Evolutionary conservation across 2,113 vertebrate species (phyloP), one percentile per base, ranked within the genome.

Genomic region (Neotoma lepida): DNA sequence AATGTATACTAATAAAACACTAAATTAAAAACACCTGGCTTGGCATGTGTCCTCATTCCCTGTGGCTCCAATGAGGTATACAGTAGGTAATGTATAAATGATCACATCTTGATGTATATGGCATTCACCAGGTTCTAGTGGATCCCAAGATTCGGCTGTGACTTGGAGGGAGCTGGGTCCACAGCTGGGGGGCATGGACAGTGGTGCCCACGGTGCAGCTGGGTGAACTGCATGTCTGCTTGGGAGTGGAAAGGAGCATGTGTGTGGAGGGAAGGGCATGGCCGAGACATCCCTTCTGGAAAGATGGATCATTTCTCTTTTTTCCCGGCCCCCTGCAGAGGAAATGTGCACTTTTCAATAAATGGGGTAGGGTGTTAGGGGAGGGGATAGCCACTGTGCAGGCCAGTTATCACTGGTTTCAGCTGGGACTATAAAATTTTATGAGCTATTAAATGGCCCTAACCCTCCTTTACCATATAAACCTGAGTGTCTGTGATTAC

Each of bases 391-490:
- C 97, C 96, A 96, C 97, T 95, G 96, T 66, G 94, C 93, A 80
- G 97, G 95, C 95, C 96, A 85, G 97, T 98, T 97, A 98, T 98
- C 98, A 97, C 97, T 97, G 97, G 97, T 98, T 98, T 98, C 97
- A 98, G 96, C 96, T 7, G 98, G 97, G 96, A 97, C 97, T 74
- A 98, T 98, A 98, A 98, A 98, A 97, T 97, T 98, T 98, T 98
- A 98, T 98, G 98, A 98, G 97, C 98, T 98, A 98, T 98, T 98
- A 98, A 98, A 98, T 98, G 97, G 98, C 97, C 97, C 98, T 98
- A 96, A 98, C 97, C 97, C 98, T 97, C 97, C 98, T 98, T 98
- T 96, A 98, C 95, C 97, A 93, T 91, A 80, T 97, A 92, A 93
- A 98, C 97, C 96, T 74, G 86, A 98, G 97, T 82, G 97, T 7